Evolutionary conservation across 2,113 vertebrate species (phyloP).

Genomic region (Columbina picui): DNA sequence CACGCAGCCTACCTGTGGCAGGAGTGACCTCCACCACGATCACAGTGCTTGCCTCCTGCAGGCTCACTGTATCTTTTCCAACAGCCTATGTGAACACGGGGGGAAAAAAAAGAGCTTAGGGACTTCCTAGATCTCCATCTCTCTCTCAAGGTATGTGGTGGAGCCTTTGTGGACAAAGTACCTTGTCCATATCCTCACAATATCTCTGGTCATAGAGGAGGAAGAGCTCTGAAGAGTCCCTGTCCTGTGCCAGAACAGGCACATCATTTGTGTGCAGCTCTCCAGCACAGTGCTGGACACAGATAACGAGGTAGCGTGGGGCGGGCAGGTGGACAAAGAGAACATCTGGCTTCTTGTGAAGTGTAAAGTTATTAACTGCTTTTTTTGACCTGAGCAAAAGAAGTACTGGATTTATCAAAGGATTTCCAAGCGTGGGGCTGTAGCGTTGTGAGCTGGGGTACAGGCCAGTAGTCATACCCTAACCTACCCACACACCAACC

Average conservation of each 20-base stretch:
- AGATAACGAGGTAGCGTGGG: not conserved
- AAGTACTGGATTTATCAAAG: not conserved
- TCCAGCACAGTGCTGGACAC: not conserved
- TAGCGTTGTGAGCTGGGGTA: not conserved
- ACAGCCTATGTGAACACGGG: constrained; percentile 18
- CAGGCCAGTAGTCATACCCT: not conserved
- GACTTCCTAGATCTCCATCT: not conserved
- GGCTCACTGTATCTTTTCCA: constrained; percentile 13
- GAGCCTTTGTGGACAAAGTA: not conserved
- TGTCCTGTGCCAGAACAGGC: not conserved
- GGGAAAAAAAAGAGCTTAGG: not conserved
- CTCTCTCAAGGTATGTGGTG: not conserved
- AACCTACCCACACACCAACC: not conserved
- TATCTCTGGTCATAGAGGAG: not conserved
- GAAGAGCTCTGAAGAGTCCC: not conserved
- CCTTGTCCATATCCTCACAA: not conserved
- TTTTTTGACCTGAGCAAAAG: not conserved
- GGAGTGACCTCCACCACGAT: constrained; percentile 12
- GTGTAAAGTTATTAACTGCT: not conserved
- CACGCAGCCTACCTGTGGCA: not conserved
- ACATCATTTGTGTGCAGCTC: not conserved
- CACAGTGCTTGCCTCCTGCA: constrained; percentile 41
- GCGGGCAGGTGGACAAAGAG: not conserved
- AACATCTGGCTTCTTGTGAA: not conserved
- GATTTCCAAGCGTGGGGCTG: not conserved